Evolutionary conservation across 2,797 vertebrate species (phyloP).

Genomic region (Enteromius trimaculatus): DNA sequence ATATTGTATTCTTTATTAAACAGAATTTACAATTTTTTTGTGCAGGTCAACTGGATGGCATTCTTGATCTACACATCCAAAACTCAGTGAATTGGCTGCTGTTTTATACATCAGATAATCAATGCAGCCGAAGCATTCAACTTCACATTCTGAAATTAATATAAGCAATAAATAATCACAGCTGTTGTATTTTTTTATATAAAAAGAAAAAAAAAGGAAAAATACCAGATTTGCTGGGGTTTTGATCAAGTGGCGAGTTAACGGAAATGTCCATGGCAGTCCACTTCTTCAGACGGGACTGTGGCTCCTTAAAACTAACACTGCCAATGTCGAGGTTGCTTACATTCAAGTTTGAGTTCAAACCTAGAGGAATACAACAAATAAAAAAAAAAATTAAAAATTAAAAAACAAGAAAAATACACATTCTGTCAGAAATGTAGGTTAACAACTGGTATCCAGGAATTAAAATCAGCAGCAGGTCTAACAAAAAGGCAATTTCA

Average conservation of each 20-base stretch:
- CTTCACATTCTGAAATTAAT: not conserved
- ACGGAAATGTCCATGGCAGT: conserved; percentile 92
- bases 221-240: conserved; percentile 96
- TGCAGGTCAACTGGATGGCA: not conserved
- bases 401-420: not conserved
- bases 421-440: not conserved
- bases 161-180: too few relatives aligned
- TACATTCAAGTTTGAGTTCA: conserved; percentile 99
- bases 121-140: not conserved
- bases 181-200: too few relatives aligned
- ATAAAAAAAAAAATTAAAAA: not conserved
- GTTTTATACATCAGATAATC: not conserved
- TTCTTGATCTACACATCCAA: not conserved
- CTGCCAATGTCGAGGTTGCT: conserved; percentile 90
- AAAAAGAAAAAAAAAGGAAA: not conserved
- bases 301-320: conserved; percentile 92
- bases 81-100: not conserved
- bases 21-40: not conserved
- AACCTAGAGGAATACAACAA: conserved; percentile 76
- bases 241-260: conserved; percentile 92
- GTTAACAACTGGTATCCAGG: not conserved
- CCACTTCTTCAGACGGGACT: conserved; percentile 96
- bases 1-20: not conserved
- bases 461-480: not conserved
- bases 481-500: not conserved